Base-by-base conservation (phyloP, 2,888 invertebrate species). In the Ormia ochracea region DNA sequence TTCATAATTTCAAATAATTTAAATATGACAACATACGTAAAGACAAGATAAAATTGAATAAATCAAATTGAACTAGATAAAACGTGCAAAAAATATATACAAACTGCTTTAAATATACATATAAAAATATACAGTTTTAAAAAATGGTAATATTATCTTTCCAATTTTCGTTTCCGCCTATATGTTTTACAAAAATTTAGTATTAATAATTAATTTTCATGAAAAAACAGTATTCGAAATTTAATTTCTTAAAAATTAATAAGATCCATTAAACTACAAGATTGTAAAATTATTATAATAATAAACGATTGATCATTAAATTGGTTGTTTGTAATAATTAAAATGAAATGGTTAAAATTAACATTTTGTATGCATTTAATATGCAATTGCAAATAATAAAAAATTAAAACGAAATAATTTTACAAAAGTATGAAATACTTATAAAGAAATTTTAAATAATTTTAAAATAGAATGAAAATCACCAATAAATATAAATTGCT, bases 191-290 rank as follows among this genome's bases (percentile, higher is more conserved):
- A 58, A 41, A 33, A 19, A 36, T 12, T 50, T 31, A 14, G 26
- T 17, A 36, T 9, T 36, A 31, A 54, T 21, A 54, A 9, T 19
- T 33, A 45, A 58, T 43, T 33, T 36, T 50, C 10, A 38, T 45
- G 43, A 69, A 33, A 54, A 36, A 36, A 54, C 78, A 78, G 78
- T 78, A 78, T 78, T 78, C 48, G 59, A 78, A 78, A 78, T 73
- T 17, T 48, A 69, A 73, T 73, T 78, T 78, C 73, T 68, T 38
- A 41, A 17, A 66, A 52, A 59, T 26, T 33, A 58, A 38, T n/a
- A 58, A 58, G 41, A 59, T 9, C 17, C 26, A 69, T 54, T 14
- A 52, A 43, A 75, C 52, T n/a, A 12, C 4, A 38, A n/a, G 48
- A 23, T 23, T 56, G 19, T 26, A 23, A 72, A 68, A 14, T 26